Base-by-base conservation (phyloP, 2,888 invertebrate genomes). In the Cetonia aurata region DNA sequence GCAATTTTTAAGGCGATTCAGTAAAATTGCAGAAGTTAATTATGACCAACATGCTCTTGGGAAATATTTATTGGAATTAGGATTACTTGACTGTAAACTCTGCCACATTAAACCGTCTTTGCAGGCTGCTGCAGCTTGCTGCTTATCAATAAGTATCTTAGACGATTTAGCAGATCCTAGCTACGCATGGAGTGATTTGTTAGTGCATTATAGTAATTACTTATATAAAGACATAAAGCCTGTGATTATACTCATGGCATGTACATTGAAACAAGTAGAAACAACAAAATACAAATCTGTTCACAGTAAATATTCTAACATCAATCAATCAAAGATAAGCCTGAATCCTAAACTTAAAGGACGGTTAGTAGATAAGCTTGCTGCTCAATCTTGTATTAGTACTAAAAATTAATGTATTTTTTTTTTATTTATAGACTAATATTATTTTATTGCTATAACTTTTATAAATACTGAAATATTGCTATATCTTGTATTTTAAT, bases 11-110 rank as follows among this genome's bases (percentile, higher is more conserved):
- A 88, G 98, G 73, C 90, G 98, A 86, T 89, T 87, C 77, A 86
- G 87, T 6, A 89, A 88, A 79, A 88, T 89, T 9, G 88, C 88
- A 0, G 86, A 86, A 55, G 94, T 93, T 59, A 86, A 87, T 59
- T 87, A 89, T 19, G 81, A 86, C 42, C 79, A 82, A 15, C 81
- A 83, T 69, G 70, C 70, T 67, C 86, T 96, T 83, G 94, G 95
- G 12, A 98, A 99, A 85, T 99, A 96, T 83, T 89, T 98, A 70
- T 88, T 96, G 79, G 98, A 99, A 83, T 86, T 96, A 72, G 88
- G 92, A 67, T 86, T 96, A 53, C 84, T 95, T 6, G 93, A 96
- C 71, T 95, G 96, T 81, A 87, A 90, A 12, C 88, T 96, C 87
- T 90, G 92, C 17, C 90, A 92, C 78, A 88, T 92, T 79, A 87